A percentile compares a stretch with the other conserved stretches of the same genome.
phyloP scores from a whole-genome alignment of 2,113 vertebrate species.

The Numida meleagris region DNA sequence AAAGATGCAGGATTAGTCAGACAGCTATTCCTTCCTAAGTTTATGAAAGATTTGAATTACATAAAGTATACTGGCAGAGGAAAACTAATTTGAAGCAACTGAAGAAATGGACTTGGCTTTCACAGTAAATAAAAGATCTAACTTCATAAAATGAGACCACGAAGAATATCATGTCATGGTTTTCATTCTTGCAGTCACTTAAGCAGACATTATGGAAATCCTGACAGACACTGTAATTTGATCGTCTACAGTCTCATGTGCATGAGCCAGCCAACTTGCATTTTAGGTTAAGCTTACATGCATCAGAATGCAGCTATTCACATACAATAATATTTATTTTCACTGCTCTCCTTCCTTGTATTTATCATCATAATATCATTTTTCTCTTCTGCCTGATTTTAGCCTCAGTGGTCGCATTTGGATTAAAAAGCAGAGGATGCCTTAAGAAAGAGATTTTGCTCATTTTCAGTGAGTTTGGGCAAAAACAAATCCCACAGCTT shows the following conservation, averaged over 20 bases:
- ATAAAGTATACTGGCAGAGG: not conserved
- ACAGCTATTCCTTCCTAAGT: not conserved
- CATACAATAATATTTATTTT: slow-evolving; percentile 23
- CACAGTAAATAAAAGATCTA: not conserved
- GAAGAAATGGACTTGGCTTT: not conserved
- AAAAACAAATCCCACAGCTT: not conserved
- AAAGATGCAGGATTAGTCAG: not conserved
- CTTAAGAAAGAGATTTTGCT: not conserved
- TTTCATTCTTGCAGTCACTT: slow-evolving; percentile 7
- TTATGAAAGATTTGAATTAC: not conserved
- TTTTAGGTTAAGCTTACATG: not conserved
- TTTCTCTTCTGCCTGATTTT: slow-evolving; percentile 3
- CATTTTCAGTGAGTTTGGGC: not conserved
- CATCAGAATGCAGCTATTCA: slow-evolving; percentile 9
- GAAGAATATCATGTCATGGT: not conserved
- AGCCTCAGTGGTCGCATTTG: not conserved
- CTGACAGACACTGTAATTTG: slow-evolving; percentile 21
- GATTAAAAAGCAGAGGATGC: not conserved
- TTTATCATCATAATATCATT: slow-evolving; percentile 22
- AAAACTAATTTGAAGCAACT: not conserved
- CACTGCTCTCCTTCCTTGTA: not conserved
- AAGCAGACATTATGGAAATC: not conserved
- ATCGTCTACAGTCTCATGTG: not conserved
- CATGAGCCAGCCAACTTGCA: not conserved
- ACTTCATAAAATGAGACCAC: not conserved